These are phyloP conservation scores for Anisognathus igniventris DNA, from an alignment of 2,797 vertebrate genomes.

Conservation along the genomic window DNA sequence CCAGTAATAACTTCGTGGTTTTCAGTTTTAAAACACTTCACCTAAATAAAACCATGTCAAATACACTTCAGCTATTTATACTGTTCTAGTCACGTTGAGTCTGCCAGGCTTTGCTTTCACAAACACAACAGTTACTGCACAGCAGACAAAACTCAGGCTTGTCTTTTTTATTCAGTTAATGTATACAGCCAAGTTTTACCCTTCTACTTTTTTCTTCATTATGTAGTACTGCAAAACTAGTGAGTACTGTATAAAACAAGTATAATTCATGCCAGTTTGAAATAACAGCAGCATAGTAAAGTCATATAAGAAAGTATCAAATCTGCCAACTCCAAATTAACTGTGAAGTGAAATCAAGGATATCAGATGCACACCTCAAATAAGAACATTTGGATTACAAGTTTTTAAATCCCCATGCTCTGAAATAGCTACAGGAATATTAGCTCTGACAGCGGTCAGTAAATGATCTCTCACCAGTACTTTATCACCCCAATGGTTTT, in stretches of 20 bases:
- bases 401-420: neutral
- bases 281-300: neutral
- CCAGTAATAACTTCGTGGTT: conserved; percentile 38
- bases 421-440: neutral
- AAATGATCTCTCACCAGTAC: neutral
- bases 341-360: neutral
- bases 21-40: conserved; percentile 16
- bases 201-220: neutral
- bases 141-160: neutral
- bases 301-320: neutral
- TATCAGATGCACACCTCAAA: neutral
- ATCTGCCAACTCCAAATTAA: neutral
- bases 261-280: neutral
- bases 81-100: neutral
- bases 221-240: neutral
- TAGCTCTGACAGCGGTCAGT: neutral
- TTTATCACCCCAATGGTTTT: neutral
- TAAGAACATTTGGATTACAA: neutral
- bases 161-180: neutral
- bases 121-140: neutral
- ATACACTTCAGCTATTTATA: neutral
- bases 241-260: neutral
- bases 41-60: conserved; percentile 24
- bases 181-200: neutral
- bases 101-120: neutral